Base-by-base conservation (phyloP, 2,797 vertebrate genomes). In the Yasuhikotakia modesta region DNA sequence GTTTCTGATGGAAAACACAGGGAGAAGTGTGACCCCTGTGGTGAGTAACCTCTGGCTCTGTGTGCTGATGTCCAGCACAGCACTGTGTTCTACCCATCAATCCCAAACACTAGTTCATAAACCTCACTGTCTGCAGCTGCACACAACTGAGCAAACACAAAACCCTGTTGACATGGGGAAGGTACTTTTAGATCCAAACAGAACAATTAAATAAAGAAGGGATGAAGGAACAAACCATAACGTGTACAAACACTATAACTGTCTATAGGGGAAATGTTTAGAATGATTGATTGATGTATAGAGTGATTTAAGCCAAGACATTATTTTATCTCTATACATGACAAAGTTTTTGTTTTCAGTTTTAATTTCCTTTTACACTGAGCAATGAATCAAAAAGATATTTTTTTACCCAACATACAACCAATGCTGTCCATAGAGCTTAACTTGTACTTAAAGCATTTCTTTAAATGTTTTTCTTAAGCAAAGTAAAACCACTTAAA, bases 51-150 rank as follows among this genome's bases (percentile, higher is more conserved):
- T 76, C 72, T 72, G 50, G 22, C 79, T 79, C 67, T 68, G 81
- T 64, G 76, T 70, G 74, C 76, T 57, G 69, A 60, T 69, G 48
- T 78, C 71, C 53, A 75, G 77, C 77, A 60, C 66, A 81, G 46
- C 22, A 30, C 72, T 74, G 45, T 45, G 53, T 48, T 72, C 64
- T 77, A 57, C 57, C 58, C 66, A 30, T 70, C 73, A 75, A 68
- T 79, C 46, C 58, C 48, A 84, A 81, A 55, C 63, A 73, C 58
- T 53, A 32, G 52, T 73, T 32, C 69, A 35, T 73, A 79, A 83
- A 82, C 61, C 65, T 76, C 46, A 76, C 60, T 19, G 61, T 70
- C 73, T 65, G 53, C 76, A 78, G 78, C 71, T 80, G 76, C 72
- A 77, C 39, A 68, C 30, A 74, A 74, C 27, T 65, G 72, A 55